Evolutionary conservation across 2,113 vertebrate species (phyloP), one percentile per base, ranked within the genome.

Genomic region (Oncorhynchus keta): DNA sequence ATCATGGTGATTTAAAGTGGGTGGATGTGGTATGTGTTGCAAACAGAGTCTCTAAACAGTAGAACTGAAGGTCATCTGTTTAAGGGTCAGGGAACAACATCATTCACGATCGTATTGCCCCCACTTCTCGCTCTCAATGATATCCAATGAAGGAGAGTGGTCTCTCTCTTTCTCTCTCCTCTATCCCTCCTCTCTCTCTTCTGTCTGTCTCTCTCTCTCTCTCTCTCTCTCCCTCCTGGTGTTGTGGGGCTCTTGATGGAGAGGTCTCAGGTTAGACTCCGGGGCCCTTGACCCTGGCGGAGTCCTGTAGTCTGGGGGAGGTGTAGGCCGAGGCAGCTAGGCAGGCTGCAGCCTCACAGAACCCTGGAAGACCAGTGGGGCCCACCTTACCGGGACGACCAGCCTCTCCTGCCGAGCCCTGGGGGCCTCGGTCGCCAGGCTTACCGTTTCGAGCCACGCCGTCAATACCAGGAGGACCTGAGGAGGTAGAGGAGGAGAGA

Each of bases 311-410:
- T 73, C 96, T 94, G 0, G 94, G 96, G 0, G 96, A 95, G 6
- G 97, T 94, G 45, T 98, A 99, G 0, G 95, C 97, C 0, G 97
- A 99, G 3, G 97, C 97, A 2, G 93, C 97, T 64, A 99, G 90
- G 85, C 97, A 99, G 68, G 96, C 95, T 0, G 95, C 96, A 0
- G 95, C 88, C 79, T 99, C 98, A 1, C 98, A 99, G 74, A 92
- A 97, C 0, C 97, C 97, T 0, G 94, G 96, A 9, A 98, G 90
- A 0, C 98, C 98, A 0, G 87, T 0, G 0, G 88, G 85, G 0
- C 98, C 98, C 0, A 93, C 93, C 12, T 86, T 80, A 0, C 98
- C 97, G 0, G 97, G 95, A 11, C 70, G 83, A 0, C 97, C 97
- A 0, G 92, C 84, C 66, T 93, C 87, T 57, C 97, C 97, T 0